Percentiles rank a stretch among this genome's conserved stretches.
phyloP scores from a whole-genome alignment of 2,797 vertebrate species.

The Crypturellus tataupa region DNA sequence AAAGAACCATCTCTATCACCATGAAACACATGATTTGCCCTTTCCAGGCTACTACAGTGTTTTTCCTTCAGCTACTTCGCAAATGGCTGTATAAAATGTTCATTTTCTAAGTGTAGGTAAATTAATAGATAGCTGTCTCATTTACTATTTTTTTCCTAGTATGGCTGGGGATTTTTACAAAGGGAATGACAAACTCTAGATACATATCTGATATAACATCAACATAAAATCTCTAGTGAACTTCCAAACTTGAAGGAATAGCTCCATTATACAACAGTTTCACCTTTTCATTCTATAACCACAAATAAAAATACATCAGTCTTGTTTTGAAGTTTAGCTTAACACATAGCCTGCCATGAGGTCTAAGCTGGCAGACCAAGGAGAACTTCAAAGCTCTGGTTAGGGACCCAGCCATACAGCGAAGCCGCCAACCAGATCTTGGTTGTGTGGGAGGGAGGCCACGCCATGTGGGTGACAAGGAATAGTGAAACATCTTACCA shows the following conservation, averaged over 20 bases:
- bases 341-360: background rate
- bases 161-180: background rate
- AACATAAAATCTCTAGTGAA: background rate
- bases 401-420: background rate
- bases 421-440: background rate
- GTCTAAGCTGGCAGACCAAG: background rate
- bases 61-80: background rate
- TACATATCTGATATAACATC: rapidly evolving
- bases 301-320: background rate
- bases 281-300: background rate
- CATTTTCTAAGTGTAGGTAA: background rate
- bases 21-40: background rate
- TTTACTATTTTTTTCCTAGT: background rate
- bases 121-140: background rate
- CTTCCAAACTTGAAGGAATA: background rate
- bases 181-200: background rate
- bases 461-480: background rate
- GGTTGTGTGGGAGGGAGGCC: background rate
- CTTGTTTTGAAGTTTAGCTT: background rate
- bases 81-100: background rate
- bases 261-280: background rate
- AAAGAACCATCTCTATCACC: background rate
- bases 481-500: background rate
- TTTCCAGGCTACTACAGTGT: background rate
- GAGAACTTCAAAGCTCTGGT: background rate